A percentile compares a stretch with the other conserved stretches of the same genome.
Evolutionary conservation across 2,113 vertebrate genomes (phyloP).

Genomic region (Gulo gulo): DNA sequence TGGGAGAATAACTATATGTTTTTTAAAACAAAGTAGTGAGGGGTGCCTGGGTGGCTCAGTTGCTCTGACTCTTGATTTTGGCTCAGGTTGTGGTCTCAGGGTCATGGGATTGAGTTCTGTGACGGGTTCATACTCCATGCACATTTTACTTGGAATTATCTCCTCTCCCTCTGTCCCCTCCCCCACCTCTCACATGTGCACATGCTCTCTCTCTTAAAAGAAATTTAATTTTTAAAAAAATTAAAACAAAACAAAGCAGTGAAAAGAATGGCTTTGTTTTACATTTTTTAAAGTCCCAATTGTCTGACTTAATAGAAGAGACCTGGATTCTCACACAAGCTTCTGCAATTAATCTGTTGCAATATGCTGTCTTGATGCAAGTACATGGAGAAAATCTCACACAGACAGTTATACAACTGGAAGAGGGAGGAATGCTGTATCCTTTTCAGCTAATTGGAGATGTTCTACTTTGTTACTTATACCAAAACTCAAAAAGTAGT

Average conservation of each 20-base stretch:
- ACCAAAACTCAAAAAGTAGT: neutral
- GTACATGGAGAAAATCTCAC: neutral
- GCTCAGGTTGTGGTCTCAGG: neutral
- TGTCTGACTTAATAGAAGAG: neutral
- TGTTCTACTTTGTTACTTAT: neutral
- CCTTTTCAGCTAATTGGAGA: neutral
- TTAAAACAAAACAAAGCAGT: neutral
- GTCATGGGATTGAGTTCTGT: neutral
- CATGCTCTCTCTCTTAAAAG: neutral
- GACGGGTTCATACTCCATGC: neutral
- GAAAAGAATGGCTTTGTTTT: neutral
- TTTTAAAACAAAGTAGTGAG: neutral
- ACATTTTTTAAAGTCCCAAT: neutral
- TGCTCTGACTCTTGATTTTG: neutral
- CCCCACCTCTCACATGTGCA: neutral
- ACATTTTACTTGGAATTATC: neutral
- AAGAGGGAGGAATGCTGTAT: neutral
- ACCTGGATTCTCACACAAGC: neutral
- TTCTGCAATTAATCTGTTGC: neutral
- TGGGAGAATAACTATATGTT: neutral
- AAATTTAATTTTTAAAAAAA: neutral
- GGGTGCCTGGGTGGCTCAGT: neutral
- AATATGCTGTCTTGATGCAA: neutral
- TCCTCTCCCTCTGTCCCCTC: neutral
- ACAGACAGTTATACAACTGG: neutral